A percentile compares a stretch with the other conserved stretches of the same genome.
Conservation (phyloP, 2,797 vertebrate genomes). For the Enteromius thamalakanensis region DNA sequence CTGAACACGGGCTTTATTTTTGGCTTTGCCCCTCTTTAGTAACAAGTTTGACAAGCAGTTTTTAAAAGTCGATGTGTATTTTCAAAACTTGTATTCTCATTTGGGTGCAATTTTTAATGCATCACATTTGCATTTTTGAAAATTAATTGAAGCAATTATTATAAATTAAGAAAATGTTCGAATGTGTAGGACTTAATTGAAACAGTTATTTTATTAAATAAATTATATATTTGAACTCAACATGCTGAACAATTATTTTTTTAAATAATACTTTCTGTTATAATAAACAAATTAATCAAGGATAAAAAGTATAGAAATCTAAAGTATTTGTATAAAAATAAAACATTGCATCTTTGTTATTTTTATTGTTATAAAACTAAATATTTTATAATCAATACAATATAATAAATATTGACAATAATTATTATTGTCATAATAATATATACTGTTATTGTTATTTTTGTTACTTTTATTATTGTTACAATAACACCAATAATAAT, state of each 20-base stretch:
- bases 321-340: not conserved
- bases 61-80: not conserved
- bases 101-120: not conserved
- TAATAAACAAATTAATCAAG: not conserved
- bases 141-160: not conserved
- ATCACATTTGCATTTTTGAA: not conserved
- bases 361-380: not conserved
- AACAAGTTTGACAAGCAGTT: not conserved
- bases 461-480: not conserved
- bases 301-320: no score
- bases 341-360: not conserved
- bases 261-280: not conserved
- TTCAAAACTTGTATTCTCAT: not conserved
- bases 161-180: not conserved
- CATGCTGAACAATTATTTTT: not conserved
- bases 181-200: not conserved
- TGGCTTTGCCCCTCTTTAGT: not conserved
- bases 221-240: not conserved
- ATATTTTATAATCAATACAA: no score
- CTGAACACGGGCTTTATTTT: constrained; percentile 21
- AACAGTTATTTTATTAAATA: not conserved
- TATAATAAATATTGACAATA: no score
- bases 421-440: not conserved
- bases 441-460: not conserved
- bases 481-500: not conserved